Evolutionary conservation across 2,113 vertebrate genomes (phyloP).

Genomic region (rat (Rattus norvegicus)): GRCr8 NC_086020.1:32637001-32637500

Average conservation of each 20-base stretch:
- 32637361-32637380: background rate
- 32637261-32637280: background rate
- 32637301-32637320: background rate
- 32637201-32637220: background rate
- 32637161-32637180: background rate
- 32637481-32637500: background rate
- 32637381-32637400: background rate
- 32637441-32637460: background rate
- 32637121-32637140: background rate
- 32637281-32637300: background rate
- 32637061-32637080: background rate
- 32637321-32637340: slow-evolving; percentile 19
- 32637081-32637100: background rate
- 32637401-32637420: background rate
- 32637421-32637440: background rate
- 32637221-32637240: slow-evolving; percentile 51
- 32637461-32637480: background rate
- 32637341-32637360: slow-evolving; percentile 22
- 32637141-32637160: background rate
- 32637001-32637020: background rate
- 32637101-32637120: background rate
- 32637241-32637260: background rate
- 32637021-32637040: background rate
- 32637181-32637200: background rate
- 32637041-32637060: background rate